Conservation (phyloP, 2,113 vertebrate species). For the Tychaedon coryphoeus region DNA sequence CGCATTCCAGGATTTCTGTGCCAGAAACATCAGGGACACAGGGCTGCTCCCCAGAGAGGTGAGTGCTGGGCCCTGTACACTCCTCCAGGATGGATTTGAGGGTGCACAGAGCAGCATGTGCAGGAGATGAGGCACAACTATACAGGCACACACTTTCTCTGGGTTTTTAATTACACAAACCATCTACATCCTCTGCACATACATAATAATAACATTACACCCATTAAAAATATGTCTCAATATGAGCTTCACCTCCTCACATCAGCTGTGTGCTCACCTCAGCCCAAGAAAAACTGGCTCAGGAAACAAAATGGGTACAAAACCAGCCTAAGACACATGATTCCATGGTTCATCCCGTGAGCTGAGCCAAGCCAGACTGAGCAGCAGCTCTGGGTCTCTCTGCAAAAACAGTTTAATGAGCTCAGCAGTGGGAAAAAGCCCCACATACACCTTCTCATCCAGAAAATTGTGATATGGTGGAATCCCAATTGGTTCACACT, state of each 20-base stretch:
- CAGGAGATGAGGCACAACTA: not conserved
- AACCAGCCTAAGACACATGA: not conserved
- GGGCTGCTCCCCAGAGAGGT: not conserved
- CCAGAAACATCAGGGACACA: not conserved
- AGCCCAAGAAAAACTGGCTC: not conserved
- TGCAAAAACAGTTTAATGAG: not conserved
- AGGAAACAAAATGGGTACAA: not conserved
- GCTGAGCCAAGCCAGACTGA: not conserved
- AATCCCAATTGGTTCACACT: not conserved
- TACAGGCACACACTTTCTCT: not conserved
- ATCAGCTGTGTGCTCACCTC: not conserved
- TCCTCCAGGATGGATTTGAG: not conserved
- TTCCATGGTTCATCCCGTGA: accelerated
- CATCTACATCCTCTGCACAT: accelerated
- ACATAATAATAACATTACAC: not conserved
- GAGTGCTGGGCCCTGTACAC: accelerated
- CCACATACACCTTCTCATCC: not conserved
- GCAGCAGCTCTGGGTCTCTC: not conserved
- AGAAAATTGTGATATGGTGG: not conserved
- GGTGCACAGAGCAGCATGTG: not conserved
- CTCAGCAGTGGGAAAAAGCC: not conserved
- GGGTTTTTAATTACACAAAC: not conserved
- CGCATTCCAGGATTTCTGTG: not conserved
- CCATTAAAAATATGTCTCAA: accelerated
- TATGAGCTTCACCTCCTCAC: not conserved